Conservation (phyloP, 1,140 invertebrate genomes). For the Bradynema listronoti region DNA sequence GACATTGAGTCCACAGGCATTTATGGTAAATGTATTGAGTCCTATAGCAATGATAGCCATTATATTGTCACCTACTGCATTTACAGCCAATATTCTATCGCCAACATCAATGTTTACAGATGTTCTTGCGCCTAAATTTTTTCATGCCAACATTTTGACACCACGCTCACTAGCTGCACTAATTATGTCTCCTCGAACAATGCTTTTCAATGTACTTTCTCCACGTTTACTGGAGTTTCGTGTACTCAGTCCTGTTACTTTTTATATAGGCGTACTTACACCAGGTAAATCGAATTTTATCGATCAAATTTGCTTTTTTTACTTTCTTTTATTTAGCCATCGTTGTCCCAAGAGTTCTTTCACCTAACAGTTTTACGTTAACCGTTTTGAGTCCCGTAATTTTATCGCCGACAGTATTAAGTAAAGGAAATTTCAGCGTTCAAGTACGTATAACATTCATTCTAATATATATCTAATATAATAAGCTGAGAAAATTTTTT, state of each 20-base stretch:
- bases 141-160: constrained; percentile 24
- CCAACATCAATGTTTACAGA: constrained; percentile 19
- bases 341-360: constrained; percentile 15
- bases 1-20: constrained; percentile 17
- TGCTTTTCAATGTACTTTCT: constrained; percentile 23
- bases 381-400: constrained; percentile 29
- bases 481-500: too few species aligned
- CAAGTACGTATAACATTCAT: too few species aligned
- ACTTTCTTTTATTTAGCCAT: too few species aligned
- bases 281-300: constrained; percentile 18
- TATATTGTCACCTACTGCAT: constrained; percentile 25
- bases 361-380: constrained; percentile 20
- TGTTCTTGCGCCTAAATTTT: constrained; percentile 29
- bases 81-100: constrained; percentile 25
- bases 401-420: constrained; percentile 24
- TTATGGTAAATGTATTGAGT: constrained; percentile 16
- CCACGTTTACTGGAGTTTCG: constrained; percentile 24
- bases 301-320: too few species aligned
- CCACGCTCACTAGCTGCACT: constrained; percentile 23
- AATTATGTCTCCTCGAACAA: constrained; percentile 24
- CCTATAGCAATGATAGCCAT: constrained; percentile 14
- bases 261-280: constrained; percentile 16
- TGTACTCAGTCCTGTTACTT: constrained; percentile 30
- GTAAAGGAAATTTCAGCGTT: constrained; percentile 35
- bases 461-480: too few species aligned